Conservation (phyloP, 2,797 vertebrate genomes). For the Oreochromis grahami region DNA sequence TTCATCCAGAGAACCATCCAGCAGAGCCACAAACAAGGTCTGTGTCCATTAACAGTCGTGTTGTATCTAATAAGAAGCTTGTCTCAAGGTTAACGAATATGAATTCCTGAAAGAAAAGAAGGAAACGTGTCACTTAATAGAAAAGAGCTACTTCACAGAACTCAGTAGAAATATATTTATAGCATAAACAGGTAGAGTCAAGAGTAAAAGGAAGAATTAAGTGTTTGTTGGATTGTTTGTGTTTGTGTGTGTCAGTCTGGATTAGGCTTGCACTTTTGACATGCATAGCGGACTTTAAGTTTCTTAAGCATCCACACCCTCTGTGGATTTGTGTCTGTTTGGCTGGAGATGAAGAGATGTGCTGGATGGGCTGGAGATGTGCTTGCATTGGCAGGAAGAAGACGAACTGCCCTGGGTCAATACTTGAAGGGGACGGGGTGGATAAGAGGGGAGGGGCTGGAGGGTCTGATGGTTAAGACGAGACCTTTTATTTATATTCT, state of each 20-base stretch:
- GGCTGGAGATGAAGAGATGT: conserved; percentile 10
- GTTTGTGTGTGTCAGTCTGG: not conserved
- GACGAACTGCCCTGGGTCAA: conserved; percentile 65
- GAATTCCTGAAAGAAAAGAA: not conserved
- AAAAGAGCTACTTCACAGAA: not conserved
- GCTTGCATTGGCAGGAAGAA: conserved; percentile 61
- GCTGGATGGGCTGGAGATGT: conserved; percentile 19
- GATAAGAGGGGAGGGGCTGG: not conserved
- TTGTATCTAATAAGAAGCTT: not conserved
- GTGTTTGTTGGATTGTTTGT: not conserved
- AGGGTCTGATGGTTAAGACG: conserved; percentile 35
- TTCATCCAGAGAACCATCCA: conserved; percentile 84
- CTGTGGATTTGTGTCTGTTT: conserved; percentile 14
- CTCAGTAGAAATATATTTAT: not conserved
- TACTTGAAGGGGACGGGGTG: conserved; percentile 35
- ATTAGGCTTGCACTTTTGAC: not conserved
- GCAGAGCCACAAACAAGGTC: conserved; percentile 80
- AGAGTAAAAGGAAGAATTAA: not conserved
- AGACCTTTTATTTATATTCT: conserved; percentile 59
- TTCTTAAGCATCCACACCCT: not conserved
- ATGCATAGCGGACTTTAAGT: not conserved
- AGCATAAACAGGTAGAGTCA: not conserved
- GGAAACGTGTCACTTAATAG: not conserved
- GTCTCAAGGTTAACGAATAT: not conserved
- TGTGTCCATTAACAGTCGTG: not conserved